Conservation (phyloP, 1,140 invertebrate genomes). For the Ptiloglossa arizonensis region DNA sequence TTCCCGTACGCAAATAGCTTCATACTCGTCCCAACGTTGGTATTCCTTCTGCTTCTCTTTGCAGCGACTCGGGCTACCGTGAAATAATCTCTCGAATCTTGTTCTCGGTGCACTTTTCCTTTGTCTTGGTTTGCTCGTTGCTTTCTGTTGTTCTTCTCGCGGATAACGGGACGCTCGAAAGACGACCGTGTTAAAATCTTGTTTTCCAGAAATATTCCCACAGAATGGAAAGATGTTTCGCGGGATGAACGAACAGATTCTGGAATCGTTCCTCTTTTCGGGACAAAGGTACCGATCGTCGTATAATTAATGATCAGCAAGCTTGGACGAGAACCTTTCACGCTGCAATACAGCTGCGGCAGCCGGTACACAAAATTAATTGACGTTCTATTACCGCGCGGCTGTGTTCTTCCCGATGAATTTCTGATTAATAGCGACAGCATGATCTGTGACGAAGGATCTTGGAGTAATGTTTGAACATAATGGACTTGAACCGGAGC, state of each 20-base stretch:
- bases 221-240: not conserved
- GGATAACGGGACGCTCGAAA: not conserved
- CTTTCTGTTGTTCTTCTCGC: not conserved
- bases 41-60: not conserved
- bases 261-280: not conserved
- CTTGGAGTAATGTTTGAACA: slow-evolving; percentile 34
- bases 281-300: not conserved
- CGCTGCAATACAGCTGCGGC: not conserved
- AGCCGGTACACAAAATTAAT: slow-evolving; percentile 21
- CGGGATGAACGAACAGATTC: too few species aligned
- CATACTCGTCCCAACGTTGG: not conserved
- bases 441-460: slow-evolving; percentile 7
- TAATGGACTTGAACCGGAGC: slow-evolving; percentile 29
- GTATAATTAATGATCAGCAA: not conserved
- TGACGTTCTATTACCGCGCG: slow-evolving; percentile 17
- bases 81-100: not conserved
- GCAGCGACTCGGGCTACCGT: not conserved
- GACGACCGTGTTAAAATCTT: not conserved
- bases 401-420: slow-evolving; percentile 11
- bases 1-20: not conserved
- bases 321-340: not conserved
- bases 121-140: not conserved
- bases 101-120: not conserved
- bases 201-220: not conserved
- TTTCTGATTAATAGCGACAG: slow-evolving; percentile 39